These are phyloP conservation scores for Plestiodon gilberti DNA, from an alignment of 2,113 vertebrate species.

Conservation along the genomic window DNA sequence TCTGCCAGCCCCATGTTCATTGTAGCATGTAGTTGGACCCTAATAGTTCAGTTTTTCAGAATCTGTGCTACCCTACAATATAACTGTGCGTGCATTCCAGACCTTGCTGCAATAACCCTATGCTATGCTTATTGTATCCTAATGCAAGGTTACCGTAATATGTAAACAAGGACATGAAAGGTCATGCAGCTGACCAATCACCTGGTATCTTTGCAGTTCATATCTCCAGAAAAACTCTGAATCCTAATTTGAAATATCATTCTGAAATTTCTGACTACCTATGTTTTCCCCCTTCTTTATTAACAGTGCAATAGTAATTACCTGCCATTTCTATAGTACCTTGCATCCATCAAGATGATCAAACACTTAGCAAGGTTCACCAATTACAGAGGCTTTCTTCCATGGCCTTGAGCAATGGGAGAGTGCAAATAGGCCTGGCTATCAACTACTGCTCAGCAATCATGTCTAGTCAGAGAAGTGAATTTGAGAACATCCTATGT, in stretches of 20 bases:
- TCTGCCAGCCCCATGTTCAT: too few relatives aligned
- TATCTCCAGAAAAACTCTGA: neutral
- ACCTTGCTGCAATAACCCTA: neutral
- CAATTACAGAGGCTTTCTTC: neutral
- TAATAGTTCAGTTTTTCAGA: neutral
- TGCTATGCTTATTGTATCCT: neutral
- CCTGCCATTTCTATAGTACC: neutral
- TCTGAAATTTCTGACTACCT: neutral
- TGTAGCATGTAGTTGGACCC: neutral
- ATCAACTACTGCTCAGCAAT: neutral
- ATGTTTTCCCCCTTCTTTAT: neutral
- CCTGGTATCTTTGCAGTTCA: neutral
- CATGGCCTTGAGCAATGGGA: neutral
- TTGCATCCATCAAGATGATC: constrained; percentile 5
- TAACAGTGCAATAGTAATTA: constrained; percentile 7
- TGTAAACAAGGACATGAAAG: neutral
- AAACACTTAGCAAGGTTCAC: neutral
- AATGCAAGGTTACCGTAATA: neutral
- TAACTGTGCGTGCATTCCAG: neutral
- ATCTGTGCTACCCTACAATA: neutral
- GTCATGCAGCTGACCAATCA: neutral
- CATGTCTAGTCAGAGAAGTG: neutral
- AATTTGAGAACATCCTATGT: neutral
- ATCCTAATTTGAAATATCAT: neutral
- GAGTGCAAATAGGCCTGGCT: neutral